Percentiles rank a stretch among this genome's conserved stretches.
These are phyloP conservation scores for Nerophis lumbriciformis DNA, from an alignment of 2,113 vertebrate genomes.

Conservation along the genomic window DNA sequence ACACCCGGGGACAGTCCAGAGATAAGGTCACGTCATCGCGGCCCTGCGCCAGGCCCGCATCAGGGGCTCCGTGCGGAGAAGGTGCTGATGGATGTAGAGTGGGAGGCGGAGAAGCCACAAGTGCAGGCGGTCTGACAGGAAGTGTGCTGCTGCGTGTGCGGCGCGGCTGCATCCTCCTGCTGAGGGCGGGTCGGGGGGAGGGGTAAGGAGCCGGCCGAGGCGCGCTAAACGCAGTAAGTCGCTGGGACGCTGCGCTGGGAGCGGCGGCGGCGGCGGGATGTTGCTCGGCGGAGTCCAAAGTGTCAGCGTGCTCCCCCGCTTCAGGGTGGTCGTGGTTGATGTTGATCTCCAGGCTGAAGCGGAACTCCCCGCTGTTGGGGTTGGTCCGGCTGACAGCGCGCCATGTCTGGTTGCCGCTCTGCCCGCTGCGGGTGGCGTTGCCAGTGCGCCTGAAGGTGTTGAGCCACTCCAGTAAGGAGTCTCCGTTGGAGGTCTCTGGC, in stretches of 20 bases:
- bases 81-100: slow-evolving; percentile 43
- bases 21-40: slow-evolving; percentile 44
- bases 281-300: slow-evolving; percentile 50
- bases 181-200: slow-evolving; percentile 56
- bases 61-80: slow-evolving; percentile 43
- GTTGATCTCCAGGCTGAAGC: slow-evolving; percentile 94
- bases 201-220: slow-evolving; percentile 57
- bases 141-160: slow-evolving; percentile 76
- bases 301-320: slow-evolving; percentile 69
- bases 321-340: slow-evolving; percentile 88
- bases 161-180: slow-evolving; percentile 68
- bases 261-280: slow-evolving; percentile 36
- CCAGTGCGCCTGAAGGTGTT: slow-evolving; percentile 88
- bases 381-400: slow-evolving; percentile 91
- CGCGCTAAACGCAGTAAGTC: slow-evolving; percentile 42
- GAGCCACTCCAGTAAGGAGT: slow-evolving; percentile 88
- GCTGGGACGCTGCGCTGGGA: slow-evolving; percentile 41
- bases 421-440: slow-evolving; percentile 87
- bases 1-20: slow-evolving; percentile 58
- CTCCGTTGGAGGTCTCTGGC: slow-evolving; percentile 77
- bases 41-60: slow-evolving; percentile 57
- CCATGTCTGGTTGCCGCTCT: slow-evolving; percentile 94
- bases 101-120: slow-evolving; percentile 50
- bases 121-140: slow-evolving; percentile 46
- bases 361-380: slow-evolving; percentile 89